Percentiles rank a stretch among this genome's conserved stretches.
Evolutionary conservation across 2,888 invertebrate genomes (phyloP).

Genomic region (Fissipunctia ypsillon): DNA sequence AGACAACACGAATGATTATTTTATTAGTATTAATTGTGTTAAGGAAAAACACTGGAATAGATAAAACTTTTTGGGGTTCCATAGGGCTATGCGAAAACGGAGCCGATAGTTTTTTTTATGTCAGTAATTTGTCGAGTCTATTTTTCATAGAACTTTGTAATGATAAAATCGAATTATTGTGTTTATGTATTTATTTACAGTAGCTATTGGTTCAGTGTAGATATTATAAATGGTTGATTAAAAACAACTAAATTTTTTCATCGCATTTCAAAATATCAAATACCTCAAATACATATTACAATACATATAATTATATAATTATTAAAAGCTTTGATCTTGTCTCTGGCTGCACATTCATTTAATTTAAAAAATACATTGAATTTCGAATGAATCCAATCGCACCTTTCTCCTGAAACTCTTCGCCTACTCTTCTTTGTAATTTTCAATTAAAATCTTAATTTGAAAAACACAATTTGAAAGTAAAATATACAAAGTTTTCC

Average conservation of each 20-base stretch:
- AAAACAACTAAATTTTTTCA: background rate
- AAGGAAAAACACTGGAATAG: constrained; percentile 31
- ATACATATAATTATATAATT: too few species aligned
- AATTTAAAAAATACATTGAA: too few species aligned
- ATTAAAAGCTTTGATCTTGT: background rate
- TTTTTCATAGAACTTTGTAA: background rate
- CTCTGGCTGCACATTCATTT: too few species aligned
- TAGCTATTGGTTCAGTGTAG: too few species aligned
- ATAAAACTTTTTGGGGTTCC: constrained; percentile 11
- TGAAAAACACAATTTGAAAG: constrained; percentile 13
- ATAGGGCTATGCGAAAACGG: background rate
- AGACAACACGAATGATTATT: constrained; percentile 43
- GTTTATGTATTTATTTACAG: background rate
- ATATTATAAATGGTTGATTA: too few species aligned
- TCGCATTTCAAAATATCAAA: background rate
- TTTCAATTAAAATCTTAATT: constrained; percentile 18
- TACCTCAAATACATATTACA: background rate
- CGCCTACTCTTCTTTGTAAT: background rate
- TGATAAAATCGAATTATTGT: background rate
- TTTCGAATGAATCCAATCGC: background rate
- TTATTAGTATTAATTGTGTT: constrained; percentile 44
- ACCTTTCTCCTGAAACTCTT: background rate
- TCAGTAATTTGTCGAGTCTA: background rate
- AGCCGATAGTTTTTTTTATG: background rate
- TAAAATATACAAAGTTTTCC: constrained; percentile 18